phyloP scores from a whole-genome alignment of 1,140 invertebrate species.

The Oncopeltus fasciatus region DNA sequence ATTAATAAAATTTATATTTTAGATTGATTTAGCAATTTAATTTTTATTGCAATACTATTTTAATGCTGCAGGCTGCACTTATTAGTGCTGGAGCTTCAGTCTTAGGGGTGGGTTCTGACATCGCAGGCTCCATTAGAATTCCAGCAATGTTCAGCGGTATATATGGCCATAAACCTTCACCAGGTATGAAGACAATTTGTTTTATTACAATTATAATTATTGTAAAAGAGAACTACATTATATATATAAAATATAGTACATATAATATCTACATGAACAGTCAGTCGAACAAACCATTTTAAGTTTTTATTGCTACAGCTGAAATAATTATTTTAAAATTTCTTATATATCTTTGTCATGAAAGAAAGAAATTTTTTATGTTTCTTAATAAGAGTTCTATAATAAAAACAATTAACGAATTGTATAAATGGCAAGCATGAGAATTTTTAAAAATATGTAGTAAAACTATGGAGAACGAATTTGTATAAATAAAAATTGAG shows the following conservation, averaged over 20 bases:
- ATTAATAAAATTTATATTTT: background rate
- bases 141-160: constrained; percentile 73
- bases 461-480: no score
- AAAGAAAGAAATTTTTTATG: background rate
- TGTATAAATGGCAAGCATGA: no score
- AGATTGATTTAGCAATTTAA: background rate
- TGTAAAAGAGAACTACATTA: no score
- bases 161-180: constrained; percentile 74
- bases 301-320: no score
- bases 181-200: constrained; percentile 42
- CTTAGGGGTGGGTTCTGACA: constrained; percentile 72
- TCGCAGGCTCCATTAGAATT: constrained; percentile 72
- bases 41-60: background rate
- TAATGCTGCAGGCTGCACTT: constrained; percentile 40
- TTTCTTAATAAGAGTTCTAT: background rate
- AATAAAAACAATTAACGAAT: no score
- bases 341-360: background rate
- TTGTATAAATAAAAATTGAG: no score
- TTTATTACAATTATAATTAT: no score
- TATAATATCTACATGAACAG: no score
- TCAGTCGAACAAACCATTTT: no score
- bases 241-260: no score
- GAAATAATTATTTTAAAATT: no score
- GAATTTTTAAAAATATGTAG: no score
- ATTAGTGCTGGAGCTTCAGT: constrained; percentile 57